Conservation (phyloP, 2,888 invertebrate species). For the Agrotis segetum region DNA sequence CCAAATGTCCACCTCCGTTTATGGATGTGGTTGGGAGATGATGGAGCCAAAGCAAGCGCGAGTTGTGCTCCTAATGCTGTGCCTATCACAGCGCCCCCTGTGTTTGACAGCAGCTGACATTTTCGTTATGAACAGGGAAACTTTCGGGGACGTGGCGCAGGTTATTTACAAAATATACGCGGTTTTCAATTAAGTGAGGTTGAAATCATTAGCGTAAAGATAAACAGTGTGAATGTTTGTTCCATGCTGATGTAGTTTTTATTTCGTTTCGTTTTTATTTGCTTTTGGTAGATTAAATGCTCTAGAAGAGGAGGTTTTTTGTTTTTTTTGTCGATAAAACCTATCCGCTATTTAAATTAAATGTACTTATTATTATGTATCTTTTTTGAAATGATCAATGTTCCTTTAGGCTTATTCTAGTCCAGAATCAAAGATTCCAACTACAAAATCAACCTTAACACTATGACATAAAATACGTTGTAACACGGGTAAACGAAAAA, state of each 20-base stretch:
- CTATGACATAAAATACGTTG: too few species aligned
- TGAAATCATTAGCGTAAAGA: constrained; percentile 7
- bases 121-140: constrained; percentile 78
- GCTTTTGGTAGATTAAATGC: constrained; percentile 10
- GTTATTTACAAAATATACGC: constrained; percentile 81
- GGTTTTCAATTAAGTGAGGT: constrained; percentile 74
- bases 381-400: too few species aligned
- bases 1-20: constrained; percentile 72
- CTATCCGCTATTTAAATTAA: too few species aligned
- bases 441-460: too few species aligned
- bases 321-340: background rate
- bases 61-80: constrained; percentile 71
- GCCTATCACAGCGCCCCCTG: constrained; percentile 73
- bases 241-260: constrained; percentile 16
- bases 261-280: constrained; percentile 18
- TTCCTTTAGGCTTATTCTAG: too few species aligned
- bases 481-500: too few species aligned
- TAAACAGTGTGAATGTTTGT: constrained; percentile 26
- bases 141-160: constrained; percentile 77
- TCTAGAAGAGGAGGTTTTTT: background rate
- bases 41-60: constrained; percentile 75
- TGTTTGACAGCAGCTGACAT: constrained; percentile 76
- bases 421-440: too few species aligned
- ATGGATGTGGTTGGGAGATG: constrained; percentile 77
- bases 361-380: too few species aligned